Base-by-base conservation (phyloP, 2,113 vertebrate genomes). In the Dunckerocampus dactyliophorus region DNA sequence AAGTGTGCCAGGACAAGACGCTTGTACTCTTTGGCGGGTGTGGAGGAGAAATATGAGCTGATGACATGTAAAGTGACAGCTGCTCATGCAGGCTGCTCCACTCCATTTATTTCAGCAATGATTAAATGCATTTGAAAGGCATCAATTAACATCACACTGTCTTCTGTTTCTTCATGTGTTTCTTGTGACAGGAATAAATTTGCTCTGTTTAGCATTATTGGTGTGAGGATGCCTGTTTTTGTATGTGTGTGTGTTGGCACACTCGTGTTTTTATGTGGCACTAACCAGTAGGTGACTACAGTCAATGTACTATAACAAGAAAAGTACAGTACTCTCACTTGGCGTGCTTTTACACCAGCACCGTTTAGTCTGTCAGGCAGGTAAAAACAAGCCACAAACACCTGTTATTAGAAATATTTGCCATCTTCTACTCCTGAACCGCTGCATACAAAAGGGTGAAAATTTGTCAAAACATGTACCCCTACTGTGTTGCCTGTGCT, bases 81-180 rank as follows among this genome's bases (percentile, higher is more conserved):
- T 54, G 61, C 64, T 82, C 74, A 78, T 71, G 70, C 75, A 66
- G 70, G 67, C 80, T 74, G 82, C 74, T 79, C 57, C 63, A 62
- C 45, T 70, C 22, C 75, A 83, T 84, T 77, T 71, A 82, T 79
- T 81, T 85, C 69, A 75, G 63, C 72, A 69, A 57, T 78, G 69
- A 81, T 82, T 71, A 71, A 84, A 78, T 83, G 34, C 72, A 71
- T 81, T 61, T 74, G 72, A 79, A 78, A 80, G 72, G 52, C 67
- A 79, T 65, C 63, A 70, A 64, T 82, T 74, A 79, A 34, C 69
- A 78, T 69, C 63, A 75, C 68, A 60, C 67, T 68, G 75, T 69
- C 37, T 67, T 63, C 66, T 75, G 70, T 70, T 82, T 49, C 67
- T 53, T 65, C 75, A 71, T 49, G 45, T 65, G 78, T 69, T 19